A percentile compares a stretch with the other conserved stretches of the same genome.
These are phyloP conservation scores for Etheostoma perlongum DNA, from an alignment of 2,797 vertebrate species.

Conservation along the genomic window DNA sequence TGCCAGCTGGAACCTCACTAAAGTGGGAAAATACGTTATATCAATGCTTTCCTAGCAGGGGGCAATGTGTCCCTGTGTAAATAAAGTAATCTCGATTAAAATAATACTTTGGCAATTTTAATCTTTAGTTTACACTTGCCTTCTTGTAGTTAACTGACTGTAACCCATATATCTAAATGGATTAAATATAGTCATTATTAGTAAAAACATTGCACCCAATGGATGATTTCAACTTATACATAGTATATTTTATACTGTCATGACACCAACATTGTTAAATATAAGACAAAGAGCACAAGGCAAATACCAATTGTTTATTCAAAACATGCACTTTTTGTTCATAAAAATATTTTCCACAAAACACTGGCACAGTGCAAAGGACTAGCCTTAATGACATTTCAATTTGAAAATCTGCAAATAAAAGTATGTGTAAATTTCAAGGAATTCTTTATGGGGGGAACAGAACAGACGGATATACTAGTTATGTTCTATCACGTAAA, in stretches of 20 bases:
- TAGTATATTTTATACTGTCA: background rate
- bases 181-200: background rate
- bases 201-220: background rate
- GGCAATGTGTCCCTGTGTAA: conserved; percentile 12
- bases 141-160: background rate
- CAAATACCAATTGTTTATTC: conserved; percentile 56
- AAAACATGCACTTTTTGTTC: conserved; percentile 61
- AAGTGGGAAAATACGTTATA: too few species aligned
- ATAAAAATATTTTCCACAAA: conserved; percentile 61
- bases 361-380: conserved; percentile 52
- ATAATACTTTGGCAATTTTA: background rate
- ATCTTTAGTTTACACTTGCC: too few species aligned
- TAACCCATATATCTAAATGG: background rate
- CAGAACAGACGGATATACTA: background rate
- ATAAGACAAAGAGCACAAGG: conserved; percentile 17
- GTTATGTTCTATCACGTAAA: background rate
- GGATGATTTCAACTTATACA: background rate
- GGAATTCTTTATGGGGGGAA: background rate
- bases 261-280: background rate
- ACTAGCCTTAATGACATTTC: conserved; percentile 31
- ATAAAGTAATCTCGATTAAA: background rate
- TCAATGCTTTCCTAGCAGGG: conserved; percentile 39
- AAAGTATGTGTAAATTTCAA: conserved; percentile 1
- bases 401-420: conserved; percentile 44
- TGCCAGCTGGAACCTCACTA: too few species aligned